phyloP scores from a whole-genome alignment of 2,797 vertebrate species.

The Aldrovandia affinis region DNA sequence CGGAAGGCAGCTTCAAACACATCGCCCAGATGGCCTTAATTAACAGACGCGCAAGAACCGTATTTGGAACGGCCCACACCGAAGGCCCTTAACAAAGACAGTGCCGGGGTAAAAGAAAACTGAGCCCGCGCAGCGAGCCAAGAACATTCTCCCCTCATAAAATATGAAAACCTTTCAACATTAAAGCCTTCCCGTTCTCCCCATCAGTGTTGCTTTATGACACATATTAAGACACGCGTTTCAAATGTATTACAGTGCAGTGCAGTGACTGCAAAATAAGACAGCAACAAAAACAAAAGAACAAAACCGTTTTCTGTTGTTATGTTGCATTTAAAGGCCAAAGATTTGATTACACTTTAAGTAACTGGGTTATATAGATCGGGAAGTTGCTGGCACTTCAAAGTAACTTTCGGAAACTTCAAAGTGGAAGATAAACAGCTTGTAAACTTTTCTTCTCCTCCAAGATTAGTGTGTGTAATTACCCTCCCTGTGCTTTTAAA shows the following conservation, averaged over 20 bases:
- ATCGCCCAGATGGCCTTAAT: background rate
- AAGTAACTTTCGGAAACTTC: slow-evolving; percentile 21
- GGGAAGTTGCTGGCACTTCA: slow-evolving; percentile 4
- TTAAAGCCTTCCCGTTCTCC: background rate
- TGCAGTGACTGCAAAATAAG: background rate
- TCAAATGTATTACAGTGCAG: background rate
- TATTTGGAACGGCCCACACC: background rate
- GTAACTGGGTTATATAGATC: background rate
- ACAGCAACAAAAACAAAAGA: background rate
- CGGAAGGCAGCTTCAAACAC: background rate
- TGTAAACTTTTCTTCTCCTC: background rate
- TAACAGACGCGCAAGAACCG: background rate
- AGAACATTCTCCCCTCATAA: background rate
- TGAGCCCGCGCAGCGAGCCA: background rate
- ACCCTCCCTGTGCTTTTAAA: background rate
- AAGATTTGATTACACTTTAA: background rate
- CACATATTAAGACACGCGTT: background rate
- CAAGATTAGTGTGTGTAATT: background rate
- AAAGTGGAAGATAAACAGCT: slow-evolving; percentile 13
- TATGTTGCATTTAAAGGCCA: background rate
- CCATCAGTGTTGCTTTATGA: background rate
- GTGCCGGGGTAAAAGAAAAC: background rate
- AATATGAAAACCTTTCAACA: slow-evolving; percentile 6
- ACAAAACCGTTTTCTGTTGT: background rate
- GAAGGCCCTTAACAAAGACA: background rate